phyloP scores from a whole-genome alignment of 2,888 invertebrate species.

The Eurytoma californica region DNA sequence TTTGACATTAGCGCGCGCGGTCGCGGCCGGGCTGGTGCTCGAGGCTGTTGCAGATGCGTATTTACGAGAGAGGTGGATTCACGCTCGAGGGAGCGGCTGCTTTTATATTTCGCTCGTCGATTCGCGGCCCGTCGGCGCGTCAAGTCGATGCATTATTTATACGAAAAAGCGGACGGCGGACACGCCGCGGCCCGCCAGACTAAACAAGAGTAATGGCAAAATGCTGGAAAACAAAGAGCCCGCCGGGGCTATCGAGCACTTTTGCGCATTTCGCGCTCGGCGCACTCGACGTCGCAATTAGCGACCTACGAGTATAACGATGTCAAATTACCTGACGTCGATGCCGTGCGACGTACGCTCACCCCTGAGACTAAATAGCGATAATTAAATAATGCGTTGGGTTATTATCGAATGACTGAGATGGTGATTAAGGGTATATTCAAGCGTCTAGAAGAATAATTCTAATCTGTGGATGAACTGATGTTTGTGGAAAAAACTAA shows the following conservation, averaged over 20 bases:
- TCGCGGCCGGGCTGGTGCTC: neutral
- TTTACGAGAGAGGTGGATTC: conserved; percentile 20
- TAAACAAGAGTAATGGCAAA: conserved; percentile 48
- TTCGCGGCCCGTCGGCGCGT: conserved; percentile 8
- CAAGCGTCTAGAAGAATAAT: too few species aligned
- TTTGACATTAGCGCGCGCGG: neutral
- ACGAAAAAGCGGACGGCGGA: conserved; percentile 18
- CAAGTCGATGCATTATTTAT: conserved; percentile 52
- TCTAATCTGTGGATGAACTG: too few species aligned
- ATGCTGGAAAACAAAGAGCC: conserved; percentile 9
- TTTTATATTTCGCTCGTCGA: conserved; percentile 17
- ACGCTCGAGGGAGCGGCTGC: conserved; percentile 17
- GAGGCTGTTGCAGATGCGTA: conserved; percentile 10
- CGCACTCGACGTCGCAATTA: neutral
- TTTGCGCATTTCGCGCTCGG: conserved; percentile 27
- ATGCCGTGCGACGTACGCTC: too few species aligned
- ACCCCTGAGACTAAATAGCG: too few species aligned
- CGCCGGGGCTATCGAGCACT: conserved; percentile 10
- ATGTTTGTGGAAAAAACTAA: too few species aligned
- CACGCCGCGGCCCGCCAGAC: conserved; percentile 19
- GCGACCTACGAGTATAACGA: conserved; percentile 22
- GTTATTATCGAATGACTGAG: too few species aligned
- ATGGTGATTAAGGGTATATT: too few species aligned
- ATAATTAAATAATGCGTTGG: too few species aligned
- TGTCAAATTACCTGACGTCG: conserved; percentile 21